These are phyloP conservation scores for Nycteola revayana DNA, from an alignment of 2,888 invertebrate genomes.

Conservation along the genomic window DNA sequence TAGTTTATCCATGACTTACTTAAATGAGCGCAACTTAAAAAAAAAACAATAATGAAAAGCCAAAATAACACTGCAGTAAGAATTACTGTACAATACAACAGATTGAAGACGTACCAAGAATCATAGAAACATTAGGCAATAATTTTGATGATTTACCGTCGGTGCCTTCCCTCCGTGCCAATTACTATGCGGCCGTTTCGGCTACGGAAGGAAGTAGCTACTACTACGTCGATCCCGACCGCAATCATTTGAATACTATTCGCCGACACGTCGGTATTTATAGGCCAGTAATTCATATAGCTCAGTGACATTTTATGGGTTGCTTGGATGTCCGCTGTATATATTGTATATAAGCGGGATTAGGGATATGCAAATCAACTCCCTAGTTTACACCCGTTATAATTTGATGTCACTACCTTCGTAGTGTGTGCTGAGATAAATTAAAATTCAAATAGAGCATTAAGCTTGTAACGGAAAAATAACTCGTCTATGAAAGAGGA, in stretches of 20 bases:
- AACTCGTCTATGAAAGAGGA: constrained; percentile 8
- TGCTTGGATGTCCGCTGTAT: constrained; percentile 56
- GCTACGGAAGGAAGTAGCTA: constrained; percentile 69
- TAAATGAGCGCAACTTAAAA: constrained; percentile 1
- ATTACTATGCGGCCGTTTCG: constrained; percentile 75
- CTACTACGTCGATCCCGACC: constrained; percentile 68
- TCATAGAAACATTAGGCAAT: constrained; percentile 73
- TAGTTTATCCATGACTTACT: too few relatives aligned
- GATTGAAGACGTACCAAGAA: constrained; percentile 59
- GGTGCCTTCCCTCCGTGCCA: constrained; percentile 60
- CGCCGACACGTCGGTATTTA: constrained; percentile 69
- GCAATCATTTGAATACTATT: constrained; percentile 76
- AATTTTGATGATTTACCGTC: constrained; percentile 77
- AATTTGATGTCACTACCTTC: constrained; percentile 37
- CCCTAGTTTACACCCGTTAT: constrained; percentile 34
- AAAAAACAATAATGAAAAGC: too few relatives aligned
- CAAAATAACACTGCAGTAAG: constrained; percentile 59
- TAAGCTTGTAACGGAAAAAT: constrained; percentile 11
- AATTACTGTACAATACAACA: constrained; percentile 65
- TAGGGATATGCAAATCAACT: constrained; percentile 56
- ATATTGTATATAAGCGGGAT: constrained; percentile 46
- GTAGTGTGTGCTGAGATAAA: constrained; percentile 22
- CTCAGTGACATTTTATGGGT: constrained; percentile 69
- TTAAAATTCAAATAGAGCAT: constrained; percentile 23
- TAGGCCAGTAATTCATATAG: constrained; percentile 69